Base-by-base conservation (phyloP, 1,140 invertebrate genomes). In the Linepithema humile region DNA sequence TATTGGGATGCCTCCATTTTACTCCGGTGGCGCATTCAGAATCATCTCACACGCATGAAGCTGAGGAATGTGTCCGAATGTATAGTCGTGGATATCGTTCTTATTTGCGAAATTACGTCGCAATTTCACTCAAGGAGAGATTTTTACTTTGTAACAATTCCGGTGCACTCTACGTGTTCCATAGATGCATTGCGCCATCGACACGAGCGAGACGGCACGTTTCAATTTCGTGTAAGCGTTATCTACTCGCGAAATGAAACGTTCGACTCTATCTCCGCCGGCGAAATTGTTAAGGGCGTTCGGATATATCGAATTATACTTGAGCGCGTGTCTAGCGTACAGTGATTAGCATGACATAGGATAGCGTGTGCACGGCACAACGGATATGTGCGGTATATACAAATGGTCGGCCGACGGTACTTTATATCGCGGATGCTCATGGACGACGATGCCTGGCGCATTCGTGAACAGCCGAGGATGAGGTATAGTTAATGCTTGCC, bases 391-490 rank as follows among this genome's bases (percentile, higher is more conserved):
- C 4, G 20, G 60, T 64, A 17, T 53, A 38, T 53, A 23, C n/a
- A 38, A 9, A 10, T 23, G 20, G 62, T 26, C 12, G 35, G 45
- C 20, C 17, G 38, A 1, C 26, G 62, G 72, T 85, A 87, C 70
- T 85, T 87, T 82, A 87, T 80, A 67, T 78, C 48, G 73, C 40
- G 85, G 62, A 75, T 82, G 69, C 73, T 83, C 84, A 50, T 57
- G 70, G 57, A 73, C 72, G 57, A 72, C 72, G 77, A 83, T 77
- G 80, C 70, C 65, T 15, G 65, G 50, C 67, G 84, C 69, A 87
- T 87, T 87, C 85, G 77, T 87, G 83, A 85, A 20, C 38, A 55
- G 64, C 35, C 67, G 74, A 69, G 85, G 70, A 87, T 85, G 73
- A 85, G 65, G 65, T 73, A 83, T 83, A 87, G 70, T 77, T 87